A percentile compares a stretch with the other conserved stretches of the same genome.
These are phyloP conservation scores for Recurvirostra avosetta DNA, from an alignment of 2,113 vertebrate species.

Conservation along the genomic window DNA sequence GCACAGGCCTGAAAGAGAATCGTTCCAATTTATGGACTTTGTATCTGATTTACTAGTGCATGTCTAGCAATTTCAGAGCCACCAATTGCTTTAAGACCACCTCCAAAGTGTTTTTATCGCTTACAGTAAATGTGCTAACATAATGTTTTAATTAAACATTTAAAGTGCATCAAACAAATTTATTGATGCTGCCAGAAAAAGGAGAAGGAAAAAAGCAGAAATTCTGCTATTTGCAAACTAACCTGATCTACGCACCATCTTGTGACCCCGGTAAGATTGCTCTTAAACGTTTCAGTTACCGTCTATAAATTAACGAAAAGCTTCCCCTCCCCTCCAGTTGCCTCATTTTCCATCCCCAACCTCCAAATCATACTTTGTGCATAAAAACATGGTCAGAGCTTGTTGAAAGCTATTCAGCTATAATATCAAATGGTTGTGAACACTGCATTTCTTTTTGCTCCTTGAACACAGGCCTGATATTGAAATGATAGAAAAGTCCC, in stretches of 20 bases:
- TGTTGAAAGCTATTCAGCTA: constrained; percentile 38
- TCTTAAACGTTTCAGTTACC: constrained; percentile 25
- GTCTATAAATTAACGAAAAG: constrained; percentile 31
- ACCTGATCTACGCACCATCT: neutral
- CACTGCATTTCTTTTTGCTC: constrained; percentile 45
- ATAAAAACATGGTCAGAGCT: constrained; percentile 45
- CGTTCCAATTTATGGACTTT: constrained; percentile 35
- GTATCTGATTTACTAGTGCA: constrained; percentile 52
- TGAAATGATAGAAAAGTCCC: constrained; percentile 63
- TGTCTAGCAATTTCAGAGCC: constrained; percentile 25
- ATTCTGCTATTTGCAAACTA: constrained; percentile 37
- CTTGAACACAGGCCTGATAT: constrained; percentile 46
- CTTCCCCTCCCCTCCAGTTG: neutral
- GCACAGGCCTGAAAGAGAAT: constrained; percentile 38
- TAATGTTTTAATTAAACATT: constrained; percentile 75
- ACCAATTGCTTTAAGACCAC: constrained; percentile 59
- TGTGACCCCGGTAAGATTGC: neutral
- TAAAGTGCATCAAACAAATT: constrained; percentile 69
- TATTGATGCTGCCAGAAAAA: constrained; percentile 46
- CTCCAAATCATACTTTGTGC: constrained; percentile 28
- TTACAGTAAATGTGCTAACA: constrained; percentile 63
- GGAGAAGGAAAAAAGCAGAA: neutral
- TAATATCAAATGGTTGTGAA: constrained; percentile 51
- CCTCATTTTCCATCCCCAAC: constrained; percentile 7
- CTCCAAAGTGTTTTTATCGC: constrained; percentile 59